Conservation (phyloP, 2,113 vertebrate species). For the Sula dactylatra region DNA sequence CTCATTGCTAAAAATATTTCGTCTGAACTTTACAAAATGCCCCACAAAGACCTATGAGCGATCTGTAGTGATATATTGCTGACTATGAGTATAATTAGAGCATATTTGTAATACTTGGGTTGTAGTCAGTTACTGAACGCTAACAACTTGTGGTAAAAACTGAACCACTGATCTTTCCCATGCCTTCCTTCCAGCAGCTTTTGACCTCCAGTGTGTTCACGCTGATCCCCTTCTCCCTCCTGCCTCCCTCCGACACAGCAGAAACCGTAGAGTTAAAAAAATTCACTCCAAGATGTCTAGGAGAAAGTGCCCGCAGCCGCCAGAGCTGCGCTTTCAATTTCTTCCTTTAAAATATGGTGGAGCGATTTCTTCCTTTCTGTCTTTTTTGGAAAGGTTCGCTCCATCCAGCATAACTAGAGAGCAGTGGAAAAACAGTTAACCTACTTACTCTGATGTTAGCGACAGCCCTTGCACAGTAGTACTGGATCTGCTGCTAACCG, state of each 20-base stretch:
- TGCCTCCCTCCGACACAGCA: background rate
- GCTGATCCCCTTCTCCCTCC: conserved; percentile 6
- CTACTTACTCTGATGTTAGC: conserved; percentile 72
- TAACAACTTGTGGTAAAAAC: conserved; percentile 71
- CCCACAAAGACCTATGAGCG: conserved; percentile 72
- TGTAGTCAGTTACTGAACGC: conserved; percentile 67
- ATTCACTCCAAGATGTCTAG: background rate
- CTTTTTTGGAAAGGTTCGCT: conserved; percentile 52
- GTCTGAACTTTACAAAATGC: conserved; percentile 76
- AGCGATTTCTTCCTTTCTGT: conserved; percentile 36
- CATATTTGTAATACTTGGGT: conserved; percentile 83
- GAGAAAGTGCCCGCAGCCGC: background rate
- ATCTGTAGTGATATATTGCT: conserved; percentile 77
- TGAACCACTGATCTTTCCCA: conserved; percentile 77
- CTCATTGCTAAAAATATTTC: conserved; percentile 82
- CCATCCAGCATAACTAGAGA: conserved; percentile 69
- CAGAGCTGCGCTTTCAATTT: conserved; percentile 32
- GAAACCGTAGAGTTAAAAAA: conserved; percentile 49
- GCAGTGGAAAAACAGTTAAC: conserved; percentile 79
- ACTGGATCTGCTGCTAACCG: background rate
- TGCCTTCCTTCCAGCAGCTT: conserved; percentile 64
- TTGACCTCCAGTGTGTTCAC: conserved; percentile 56
- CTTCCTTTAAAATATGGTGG: conserved; percentile 65
- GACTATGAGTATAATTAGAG: conserved; percentile 75
- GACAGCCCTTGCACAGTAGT: conserved; percentile 52